Percentiles rank a stretch among this genome's conserved stretches.
phyloP scores from a whole-genome alignment of 2,113 vertebrate genomes.

The Cephalopholis sonnerati region DNA sequence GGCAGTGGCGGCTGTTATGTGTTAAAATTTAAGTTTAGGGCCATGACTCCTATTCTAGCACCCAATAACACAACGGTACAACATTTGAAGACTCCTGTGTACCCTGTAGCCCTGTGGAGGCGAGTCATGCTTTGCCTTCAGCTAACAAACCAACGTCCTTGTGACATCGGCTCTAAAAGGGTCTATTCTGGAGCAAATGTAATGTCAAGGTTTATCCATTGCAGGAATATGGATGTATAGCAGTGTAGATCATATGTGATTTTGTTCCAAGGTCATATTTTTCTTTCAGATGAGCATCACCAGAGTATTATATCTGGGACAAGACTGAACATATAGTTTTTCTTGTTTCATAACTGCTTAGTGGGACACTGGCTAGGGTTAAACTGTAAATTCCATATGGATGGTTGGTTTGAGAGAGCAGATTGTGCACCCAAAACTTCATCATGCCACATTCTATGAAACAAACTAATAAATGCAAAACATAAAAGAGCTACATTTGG shows the following conservation, averaged over 20 bases:
- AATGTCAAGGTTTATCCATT: not conserved
- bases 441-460: not conserved
- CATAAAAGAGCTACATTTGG: not conserved
- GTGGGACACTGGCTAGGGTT: not conserved
- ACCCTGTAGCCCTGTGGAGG: too few relatives aligned
- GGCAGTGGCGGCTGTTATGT: too few relatives aligned
- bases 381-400: not conserved
- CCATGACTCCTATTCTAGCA: too few relatives aligned
- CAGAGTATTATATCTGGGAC: not conserved
- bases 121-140: too few relatives aligned
- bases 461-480: not conserved
- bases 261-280: not conserved
- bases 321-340: not conserved
- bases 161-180: too few relatives aligned
- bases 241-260: slow-evolving; percentile 1
- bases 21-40: too few relatives aligned
- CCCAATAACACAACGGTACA: too few relatives aligned
- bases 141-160: too few relatives aligned
- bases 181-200: not conserved
- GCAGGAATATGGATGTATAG: not conserved
- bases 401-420: not conserved
- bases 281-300: not conserved
- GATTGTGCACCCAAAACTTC: not conserved
- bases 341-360: not conserved
- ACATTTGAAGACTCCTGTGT: too few relatives aligned